Evolutionary conservation across 1,140 invertebrate species (phyloP), one percentile per base, ranked within the genome.

Genomic region (Drosophila willistoni): DNA sequence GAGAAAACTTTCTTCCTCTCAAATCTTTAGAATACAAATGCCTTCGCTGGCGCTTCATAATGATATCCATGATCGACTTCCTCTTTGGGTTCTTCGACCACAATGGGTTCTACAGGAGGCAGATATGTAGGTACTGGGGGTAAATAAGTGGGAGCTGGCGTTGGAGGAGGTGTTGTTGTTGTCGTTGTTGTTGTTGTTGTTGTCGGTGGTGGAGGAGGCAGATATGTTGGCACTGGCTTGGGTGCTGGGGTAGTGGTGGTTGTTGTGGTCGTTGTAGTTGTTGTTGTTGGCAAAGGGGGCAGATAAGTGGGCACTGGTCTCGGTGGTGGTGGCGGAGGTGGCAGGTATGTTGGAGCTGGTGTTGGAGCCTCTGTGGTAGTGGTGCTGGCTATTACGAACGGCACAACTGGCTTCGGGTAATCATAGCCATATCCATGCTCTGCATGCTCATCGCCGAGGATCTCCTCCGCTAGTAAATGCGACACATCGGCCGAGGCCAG

Each of bases 401-500:
- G 83, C 12, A 80, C 59, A n/a, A 57, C 71, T 3, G 89, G 89
- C 55, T 84, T 72, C 19, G 81, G 84, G 55, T 90, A 90, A 44
- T 84, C 81, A 51, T 90, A 90, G 44, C 89, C 89, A 60, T 84
- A 75, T 44, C 79, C 79, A 10, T 77, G 73, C 3, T 85, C 81
- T 2, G 63, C 47, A 1, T 71, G 72, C 33, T 66, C 25, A 54
- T 87, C 72, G 57, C 55, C 36, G 39, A 67, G 61, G 10, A 86
- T 41, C n/a, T 76, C 17, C 39, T 80, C 73, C 47, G 73, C 44
- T 10, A 80, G 73, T 68, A 91, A 55, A n/a, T 91, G 89, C 7
- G 89, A 91, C 7, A 91, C 89, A 79, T 91, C 89, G 5, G 81
- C 89, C n/a, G 72, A 74, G 10, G 71, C 77, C 22, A 80, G 17